These are phyloP conservation scores for Phenganax stokvisi DNA, from an alignment of 92 coral and sea anemone species.

Conservation along the genomic window DNA sequence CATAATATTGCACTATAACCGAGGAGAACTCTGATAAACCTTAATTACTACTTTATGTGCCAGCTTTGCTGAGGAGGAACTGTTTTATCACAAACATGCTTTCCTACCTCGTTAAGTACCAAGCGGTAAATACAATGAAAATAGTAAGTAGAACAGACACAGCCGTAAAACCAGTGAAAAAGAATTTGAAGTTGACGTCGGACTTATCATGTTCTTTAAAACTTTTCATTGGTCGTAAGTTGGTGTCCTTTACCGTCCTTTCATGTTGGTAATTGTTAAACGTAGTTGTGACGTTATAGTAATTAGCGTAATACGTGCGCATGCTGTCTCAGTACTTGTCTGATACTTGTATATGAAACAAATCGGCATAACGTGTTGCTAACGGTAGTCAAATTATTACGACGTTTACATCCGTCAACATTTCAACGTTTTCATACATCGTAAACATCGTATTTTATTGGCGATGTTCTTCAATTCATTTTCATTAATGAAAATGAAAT, in stretches of 20 bases:
- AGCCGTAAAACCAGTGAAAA: conserved; percentile 26
- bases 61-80: neutral
- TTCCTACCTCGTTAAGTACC: conserved; percentile 3
- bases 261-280: conserved; percentile 2
- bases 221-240: conserved; percentile 15
- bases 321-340: neutral
- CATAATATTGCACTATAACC: too few relatives aligned
- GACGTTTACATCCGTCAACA: too few relatives aligned
- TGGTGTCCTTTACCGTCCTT: neutral
- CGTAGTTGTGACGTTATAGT: conserved; percentile 6
- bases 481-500: too few relatives aligned
- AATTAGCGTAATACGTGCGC: neutral
- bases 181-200: conserved; percentile 25
- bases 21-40: too few relatives aligned
- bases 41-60: too few relatives aligned
- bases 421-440: too few relatives aligned
- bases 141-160: neutral
- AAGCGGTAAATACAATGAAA: conserved; percentile 3
- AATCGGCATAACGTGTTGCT: neutral
- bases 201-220: conserved; percentile 15
- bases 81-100: neutral
- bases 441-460: too few relatives aligned
- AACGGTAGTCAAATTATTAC: neutral
- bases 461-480: too few relatives aligned
- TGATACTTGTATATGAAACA: neutral